Evolutionary conservation across 2,888 invertebrate species (phyloP).

Genomic region (Hyposoter didymator): DNA sequence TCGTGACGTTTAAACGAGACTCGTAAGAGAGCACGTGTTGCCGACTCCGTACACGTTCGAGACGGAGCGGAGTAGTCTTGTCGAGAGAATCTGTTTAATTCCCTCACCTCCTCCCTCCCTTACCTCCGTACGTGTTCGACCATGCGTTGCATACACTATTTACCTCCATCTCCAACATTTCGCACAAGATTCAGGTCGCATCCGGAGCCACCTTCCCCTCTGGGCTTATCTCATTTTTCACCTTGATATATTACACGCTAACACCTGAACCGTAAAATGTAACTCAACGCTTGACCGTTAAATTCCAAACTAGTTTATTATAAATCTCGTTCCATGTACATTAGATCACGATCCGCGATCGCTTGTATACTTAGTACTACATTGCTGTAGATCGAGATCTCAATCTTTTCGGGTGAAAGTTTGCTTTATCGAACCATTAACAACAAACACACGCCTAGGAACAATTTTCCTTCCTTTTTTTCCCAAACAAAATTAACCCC

Average conservation of each 20-base stretch:
- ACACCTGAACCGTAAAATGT: conserved; percentile 65
- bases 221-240: conserved; percentile 54
- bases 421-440: conserved; percentile 41
- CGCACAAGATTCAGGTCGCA: conserved; percentile 58
- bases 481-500: not conserved
- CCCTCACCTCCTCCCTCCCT: conserved; percentile 33
- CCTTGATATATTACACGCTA: conserved; percentile 62
- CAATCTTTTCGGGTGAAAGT: conserved; percentile 56
- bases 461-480: not conserved
- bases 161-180: conserved; percentile 61
- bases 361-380: conserved; percentile 46
- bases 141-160: conserved; percentile 62
- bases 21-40: conserved; percentile 29
- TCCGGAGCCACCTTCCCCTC: conserved; percentile 58
- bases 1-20: conserved; percentile 51
- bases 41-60: conserved; percentile 30
- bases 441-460: not conserved
- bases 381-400: conserved; percentile 51
- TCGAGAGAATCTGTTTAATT: conserved; percentile 56
- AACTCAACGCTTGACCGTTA: conserved; percentile 61
- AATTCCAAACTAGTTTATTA: conserved; percentile 52
- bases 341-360: conserved; percentile 46
- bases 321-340: conserved; percentile 46
- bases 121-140: conserved; percentile 42
- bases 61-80: conserved; percentile 42